A percentile compares a stretch with the other conserved stretches of the same genome.
These are phyloP conservation scores for Paradoxurus hermaphroditus DNA, from an alignment of 2,113 vertebrate genomes.

Conservation along the genomic window DNA sequence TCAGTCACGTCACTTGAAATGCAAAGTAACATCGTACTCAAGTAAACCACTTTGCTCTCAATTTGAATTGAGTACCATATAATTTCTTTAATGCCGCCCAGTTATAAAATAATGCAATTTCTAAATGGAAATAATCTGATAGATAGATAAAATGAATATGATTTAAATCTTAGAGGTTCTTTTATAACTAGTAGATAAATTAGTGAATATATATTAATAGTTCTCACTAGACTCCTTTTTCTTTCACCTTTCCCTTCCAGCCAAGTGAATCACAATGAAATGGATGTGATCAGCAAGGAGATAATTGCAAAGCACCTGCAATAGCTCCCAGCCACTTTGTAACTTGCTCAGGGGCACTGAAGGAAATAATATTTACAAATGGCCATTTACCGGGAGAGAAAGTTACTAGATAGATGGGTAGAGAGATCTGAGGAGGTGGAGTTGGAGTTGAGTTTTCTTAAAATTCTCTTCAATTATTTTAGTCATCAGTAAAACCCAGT, in stretches of 20 bases:
- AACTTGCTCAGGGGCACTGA: neutral
- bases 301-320: constrained; percentile 1
- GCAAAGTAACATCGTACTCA: neutral
- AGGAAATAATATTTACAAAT: neutral
- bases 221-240: neutral
- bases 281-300: constrained; percentile 14
- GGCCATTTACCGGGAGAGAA: neutral
- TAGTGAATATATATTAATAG: neutral
- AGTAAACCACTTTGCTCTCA: neutral
- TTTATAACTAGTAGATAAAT: neutral
- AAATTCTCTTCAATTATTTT: constrained; percentile 19
- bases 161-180: neutral
- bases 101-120: constrained; percentile 3
- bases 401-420: neutral
- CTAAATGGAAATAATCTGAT: neutral
- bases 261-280: constrained; percentile 5
- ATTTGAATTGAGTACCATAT: neutral
- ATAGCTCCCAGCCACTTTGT: neutral
- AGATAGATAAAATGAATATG: neutral
- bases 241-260: neutral
- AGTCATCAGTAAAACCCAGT: neutral
- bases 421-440: neutral
- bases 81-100: neutral
- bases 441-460: neutral
- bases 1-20: neutral